Evolutionary conservation across 2,888 invertebrate species (phyloP).

Genomic region (Polyommatus icarus): DNA sequence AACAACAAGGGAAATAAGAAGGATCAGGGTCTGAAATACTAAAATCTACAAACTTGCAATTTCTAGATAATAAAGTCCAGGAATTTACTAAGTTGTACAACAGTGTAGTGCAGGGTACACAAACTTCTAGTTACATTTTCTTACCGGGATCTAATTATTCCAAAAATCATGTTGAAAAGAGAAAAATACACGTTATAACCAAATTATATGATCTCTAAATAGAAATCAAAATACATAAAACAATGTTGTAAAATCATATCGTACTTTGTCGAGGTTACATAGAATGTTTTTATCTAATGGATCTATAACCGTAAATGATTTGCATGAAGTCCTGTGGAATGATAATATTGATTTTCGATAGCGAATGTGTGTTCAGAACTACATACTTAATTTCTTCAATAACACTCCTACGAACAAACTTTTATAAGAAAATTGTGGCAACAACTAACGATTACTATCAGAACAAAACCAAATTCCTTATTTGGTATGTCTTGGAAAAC

Average conservation of each 20-base stretch:
- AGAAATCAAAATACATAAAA: neutral
- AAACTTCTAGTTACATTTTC: slow-evolving; percentile 29
- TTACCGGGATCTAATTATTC: slow-evolving; percentile 31
- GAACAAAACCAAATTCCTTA: neutral
- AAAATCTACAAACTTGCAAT: slow-evolving; percentile 26
- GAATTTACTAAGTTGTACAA: slow-evolving; percentile 13
- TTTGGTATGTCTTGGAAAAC: neutral
- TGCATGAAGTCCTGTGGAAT: slow-evolving; percentile 9
- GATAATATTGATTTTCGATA: neutral
- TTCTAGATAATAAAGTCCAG: slow-evolving; percentile 24
- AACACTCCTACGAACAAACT: neutral
- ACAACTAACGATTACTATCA: neutral
- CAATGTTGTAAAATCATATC: slow-evolving; percentile 1
- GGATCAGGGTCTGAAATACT: neutral
- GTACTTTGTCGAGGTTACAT: neutral
- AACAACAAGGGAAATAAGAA: neutral
- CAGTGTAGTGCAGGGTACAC: slow-evolving; percentile 28
- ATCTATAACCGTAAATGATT: neutral
- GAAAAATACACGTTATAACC: slow-evolving; percentile 30
- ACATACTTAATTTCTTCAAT: neutral
- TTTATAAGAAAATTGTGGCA: neutral
- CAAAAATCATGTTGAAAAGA: slow-evolving; percentile 30
- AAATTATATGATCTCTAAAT: slow-evolving; percentile 13
- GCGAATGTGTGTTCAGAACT: neutral
- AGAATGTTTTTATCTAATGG: neutral